phyloP scores from a whole-genome alignment of 2,113 vertebrate species.

The Mobula hypostoma region DNA sequence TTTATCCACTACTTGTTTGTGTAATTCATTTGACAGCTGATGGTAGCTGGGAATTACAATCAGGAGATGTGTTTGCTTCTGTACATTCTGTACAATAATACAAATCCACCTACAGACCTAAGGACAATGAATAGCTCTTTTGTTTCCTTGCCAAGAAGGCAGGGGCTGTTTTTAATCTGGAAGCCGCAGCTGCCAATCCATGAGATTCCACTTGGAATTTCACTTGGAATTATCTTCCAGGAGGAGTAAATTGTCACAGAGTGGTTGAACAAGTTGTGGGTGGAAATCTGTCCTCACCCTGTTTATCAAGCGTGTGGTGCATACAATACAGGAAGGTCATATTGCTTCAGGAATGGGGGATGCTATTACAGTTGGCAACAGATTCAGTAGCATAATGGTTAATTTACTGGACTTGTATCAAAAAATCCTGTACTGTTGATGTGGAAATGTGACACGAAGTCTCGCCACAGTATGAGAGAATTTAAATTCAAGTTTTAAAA shows the following conservation, averaged over 20 bases:
- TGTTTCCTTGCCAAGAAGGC: neutral
- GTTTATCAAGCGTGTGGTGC: no score
- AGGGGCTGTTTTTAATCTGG: neutral
- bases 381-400: no score
- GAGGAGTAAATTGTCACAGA: neutral
- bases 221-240: neutral
- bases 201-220: neutral
- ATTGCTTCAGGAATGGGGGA: neutral
- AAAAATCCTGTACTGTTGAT: no score
- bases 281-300: neutral
- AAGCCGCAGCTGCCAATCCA: neutral
- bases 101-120: neutral
- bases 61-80: neutral
- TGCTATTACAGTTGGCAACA: neutral
- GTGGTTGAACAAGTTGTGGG: neutral
- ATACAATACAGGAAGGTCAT: neutral
- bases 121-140: neutral
- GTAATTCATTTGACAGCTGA: neutral
- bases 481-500: no score
- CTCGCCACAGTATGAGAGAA: no score
- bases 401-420: no score
- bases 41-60: neutral
- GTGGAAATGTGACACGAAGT: no score
- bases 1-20: neutral
- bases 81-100: neutral